Percentiles rank a stretch among this genome's conserved stretches.
phyloP scores from a whole-genome alignment of 2,113 vertebrate genomes.

The mouse (Mus musculus) region DNA sequence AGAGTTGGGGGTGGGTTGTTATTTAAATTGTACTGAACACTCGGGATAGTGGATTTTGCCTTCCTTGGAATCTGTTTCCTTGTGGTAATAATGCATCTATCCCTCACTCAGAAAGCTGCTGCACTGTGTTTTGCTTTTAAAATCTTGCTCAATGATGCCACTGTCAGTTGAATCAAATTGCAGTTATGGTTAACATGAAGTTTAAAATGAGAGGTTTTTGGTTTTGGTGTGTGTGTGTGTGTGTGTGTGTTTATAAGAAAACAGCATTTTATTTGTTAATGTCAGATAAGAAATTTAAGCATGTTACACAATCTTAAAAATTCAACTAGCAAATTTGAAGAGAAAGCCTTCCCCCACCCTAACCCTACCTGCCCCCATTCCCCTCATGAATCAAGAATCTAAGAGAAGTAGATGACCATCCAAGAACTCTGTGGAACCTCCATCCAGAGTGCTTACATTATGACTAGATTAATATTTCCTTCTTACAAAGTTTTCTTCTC shows the following conservation, averaged over 20 bases:
- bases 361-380: not conserved
- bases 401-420: slow-evolving; percentile 76
- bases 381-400: slow-evolving; percentile 65
- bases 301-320: slow-evolving; percentile 85
- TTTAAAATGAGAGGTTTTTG: not conserved
- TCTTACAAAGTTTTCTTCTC: slow-evolving; percentile 78
- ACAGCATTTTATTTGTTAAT: slow-evolving; percentile 83
- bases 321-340: slow-evolving; percentile 76
- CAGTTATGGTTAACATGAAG: not conserved
- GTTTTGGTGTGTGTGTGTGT: too few relatives aligned
- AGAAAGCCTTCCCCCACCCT: slow-evolving; percentile 47
- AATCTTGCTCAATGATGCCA: not conserved
- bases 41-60: not conserved
- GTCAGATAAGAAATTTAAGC: slow-evolving; percentile 82
- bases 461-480: slow-evolving; percentile 69
- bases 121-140: not conserved
- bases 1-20: not conserved
- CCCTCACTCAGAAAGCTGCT: not conserved
- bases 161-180: not conserved
- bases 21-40: not conserved
- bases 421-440: slow-evolving; percentile 76
- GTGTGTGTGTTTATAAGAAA: slow-evolving; percentile 65
- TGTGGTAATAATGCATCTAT: not conserved
- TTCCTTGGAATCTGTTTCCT: not conserved
- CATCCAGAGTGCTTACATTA: slow-evolving; percentile 73